Conservation (phyloP, 2,888 invertebrate genomes). For the Papilio protenor region DNA sequence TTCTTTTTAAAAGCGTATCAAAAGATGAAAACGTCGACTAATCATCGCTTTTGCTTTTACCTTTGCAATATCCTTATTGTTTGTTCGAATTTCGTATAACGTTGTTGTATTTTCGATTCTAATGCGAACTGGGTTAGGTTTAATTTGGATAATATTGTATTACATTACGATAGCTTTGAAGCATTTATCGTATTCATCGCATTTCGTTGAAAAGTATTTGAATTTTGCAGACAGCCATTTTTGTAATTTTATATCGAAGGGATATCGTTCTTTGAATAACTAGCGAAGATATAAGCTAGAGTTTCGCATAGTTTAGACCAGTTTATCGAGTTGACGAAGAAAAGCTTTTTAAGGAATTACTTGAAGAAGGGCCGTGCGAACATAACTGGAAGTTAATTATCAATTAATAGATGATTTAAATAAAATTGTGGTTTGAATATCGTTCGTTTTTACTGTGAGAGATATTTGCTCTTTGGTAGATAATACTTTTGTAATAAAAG, state of each 20-base stretch:
- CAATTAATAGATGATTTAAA: neutral
- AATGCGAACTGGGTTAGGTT: conserved; percentile 28
- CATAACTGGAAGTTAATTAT: neutral
- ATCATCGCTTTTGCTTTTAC: conserved; percentile 47
- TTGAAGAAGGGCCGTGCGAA: neutral
- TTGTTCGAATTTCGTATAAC: conserved; percentile 42
- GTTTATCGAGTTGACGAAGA: conserved; percentile 11
- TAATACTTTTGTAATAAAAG: no score
- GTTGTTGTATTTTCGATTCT: conserved; percentile 30
- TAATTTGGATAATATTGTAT: conserved; percentile 31
- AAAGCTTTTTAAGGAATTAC: conserved; percentile 20
- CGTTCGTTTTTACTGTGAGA: neutral
- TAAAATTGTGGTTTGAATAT: neutral
- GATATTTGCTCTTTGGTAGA: no score
- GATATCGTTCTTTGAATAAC: neutral
- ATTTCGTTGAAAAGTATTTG: conserved; percentile 35
- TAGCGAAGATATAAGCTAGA: neutral
- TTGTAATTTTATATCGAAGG: conserved; percentile 10
- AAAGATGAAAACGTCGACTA: conserved; percentile 47
- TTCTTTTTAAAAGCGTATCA: conserved; percentile 49
- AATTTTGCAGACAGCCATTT: conserved; percentile 18
- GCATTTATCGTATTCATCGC: conserved; percentile 40
- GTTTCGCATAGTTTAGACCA: conserved; percentile 1
- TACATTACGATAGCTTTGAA: conserved; percentile 30
- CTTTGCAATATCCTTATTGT: conserved; percentile 46